These are phyloP conservation scores for Sebastolobus alascanus DNA, from an alignment of 2,797 vertebrate genomes.

Conservation along the genomic window DNA sequence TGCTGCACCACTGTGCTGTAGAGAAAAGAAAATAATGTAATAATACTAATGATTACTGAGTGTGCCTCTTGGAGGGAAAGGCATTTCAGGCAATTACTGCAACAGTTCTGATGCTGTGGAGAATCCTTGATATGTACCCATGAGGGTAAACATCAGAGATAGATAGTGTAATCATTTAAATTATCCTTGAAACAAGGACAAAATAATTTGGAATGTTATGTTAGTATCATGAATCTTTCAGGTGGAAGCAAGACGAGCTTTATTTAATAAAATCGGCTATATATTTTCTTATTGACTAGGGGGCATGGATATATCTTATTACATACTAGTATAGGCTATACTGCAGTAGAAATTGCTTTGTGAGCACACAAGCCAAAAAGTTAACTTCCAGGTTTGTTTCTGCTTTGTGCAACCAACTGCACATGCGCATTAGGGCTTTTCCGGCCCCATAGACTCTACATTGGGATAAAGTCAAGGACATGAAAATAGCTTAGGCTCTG, in stretches of 20 bases:
- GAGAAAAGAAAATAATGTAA: neutral
- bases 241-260: too few species aligned
- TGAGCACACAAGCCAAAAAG: neutral
- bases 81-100: too few species aligned
- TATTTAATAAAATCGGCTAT: neutral
- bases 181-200: too few species aligned
- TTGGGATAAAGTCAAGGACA: neutral
- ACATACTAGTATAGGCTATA: neutral
- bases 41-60: neutral
- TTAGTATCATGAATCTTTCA: too few species aligned
- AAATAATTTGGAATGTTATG: too few species aligned
- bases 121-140: too few species aligned
- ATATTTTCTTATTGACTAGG: neutral
- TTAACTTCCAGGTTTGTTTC: neutral
- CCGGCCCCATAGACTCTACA: neutral
- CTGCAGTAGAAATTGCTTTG: neutral
- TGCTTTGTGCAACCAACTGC: neutral
- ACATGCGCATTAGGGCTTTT: neutral
- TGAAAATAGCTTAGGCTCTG: neutral
- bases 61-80: too few species aligned
- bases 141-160: too few species aligned
- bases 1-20: neutral
- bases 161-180: too few species aligned
- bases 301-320: neutral
- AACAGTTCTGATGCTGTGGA: too few species aligned